A percentile compares a stretch with the other conserved stretches of the same genome.
These are phyloP conservation scores for Myoxocephalus aenaeus DNA, from an alignment of 2,797 vertebrate species.

Conservation along the genomic window DNA sequence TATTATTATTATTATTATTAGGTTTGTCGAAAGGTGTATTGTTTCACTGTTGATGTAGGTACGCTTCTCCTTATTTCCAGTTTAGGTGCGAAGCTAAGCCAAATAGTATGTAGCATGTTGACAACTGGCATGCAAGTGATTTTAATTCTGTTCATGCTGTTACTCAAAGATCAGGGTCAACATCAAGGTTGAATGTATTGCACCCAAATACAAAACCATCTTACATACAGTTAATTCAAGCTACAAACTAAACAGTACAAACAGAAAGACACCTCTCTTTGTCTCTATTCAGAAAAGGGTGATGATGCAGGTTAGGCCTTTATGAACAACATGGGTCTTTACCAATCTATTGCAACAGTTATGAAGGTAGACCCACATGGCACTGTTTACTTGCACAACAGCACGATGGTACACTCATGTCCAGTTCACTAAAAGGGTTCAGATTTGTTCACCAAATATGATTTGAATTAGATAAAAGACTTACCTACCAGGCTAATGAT, in stretches of 20 bases:
- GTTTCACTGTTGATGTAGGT: background rate
- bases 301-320: background rate
- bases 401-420: background rate
- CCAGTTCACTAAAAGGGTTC: background rate
- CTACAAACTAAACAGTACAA: background rate
- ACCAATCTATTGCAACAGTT: background rate
- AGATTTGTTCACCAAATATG: constrained; percentile 10
- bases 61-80: background rate
- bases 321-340: background rate
- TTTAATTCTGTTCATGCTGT: background rate
- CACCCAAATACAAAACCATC: background rate
- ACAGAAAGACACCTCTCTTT: background rate
- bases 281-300: background rate
- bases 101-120: background rate
- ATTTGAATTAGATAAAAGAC: constrained; percentile 13
- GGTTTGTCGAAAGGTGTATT: background rate
- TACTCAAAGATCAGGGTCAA: background rate
- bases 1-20: too few relatives aligned
- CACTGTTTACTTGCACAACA: background rate
- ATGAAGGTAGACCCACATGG: background rate
- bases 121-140: background rate
- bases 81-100: background rate
- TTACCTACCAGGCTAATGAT: constrained; percentile 6
- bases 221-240: background rate
- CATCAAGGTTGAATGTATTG: constrained; percentile 2